These are phyloP conservation scores for Syngnathoides biaculeatus DNA, from an alignment of 2,113 vertebrate genomes.

Conservation along the genomic window DNA sequence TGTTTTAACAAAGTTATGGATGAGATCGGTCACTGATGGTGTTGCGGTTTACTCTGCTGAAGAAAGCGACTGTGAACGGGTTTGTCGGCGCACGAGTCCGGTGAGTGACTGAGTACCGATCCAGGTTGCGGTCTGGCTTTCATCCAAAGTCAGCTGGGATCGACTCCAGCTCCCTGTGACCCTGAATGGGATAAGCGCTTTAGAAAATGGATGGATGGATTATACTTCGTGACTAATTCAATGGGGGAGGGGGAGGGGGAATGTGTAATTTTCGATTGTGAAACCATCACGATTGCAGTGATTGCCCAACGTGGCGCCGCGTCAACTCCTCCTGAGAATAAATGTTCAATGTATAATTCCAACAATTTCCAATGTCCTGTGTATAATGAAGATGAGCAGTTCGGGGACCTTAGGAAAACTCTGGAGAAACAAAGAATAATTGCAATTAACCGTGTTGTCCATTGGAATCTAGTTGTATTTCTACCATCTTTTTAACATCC, in stretches of 20 bases:
- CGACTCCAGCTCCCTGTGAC: neutral
- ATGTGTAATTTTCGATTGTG: neutral
- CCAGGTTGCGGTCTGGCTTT: neutral
- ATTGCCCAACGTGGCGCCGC: neutral
- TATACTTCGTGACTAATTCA: neutral
- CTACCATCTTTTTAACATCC: constrained; percentile 3
- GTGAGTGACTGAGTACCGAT: neutral
- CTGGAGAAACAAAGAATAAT: neutral
- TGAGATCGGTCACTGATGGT: neutral
- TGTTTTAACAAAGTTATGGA: neutral
- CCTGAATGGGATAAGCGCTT: neutral
- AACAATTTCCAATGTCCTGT: neutral
- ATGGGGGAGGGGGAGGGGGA: no score
- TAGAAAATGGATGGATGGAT: neutral
- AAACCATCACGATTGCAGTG: neutral
- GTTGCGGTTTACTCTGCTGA: neutral
- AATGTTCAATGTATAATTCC: neutral
- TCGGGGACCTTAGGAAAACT: neutral
- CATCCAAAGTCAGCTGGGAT: neutral
- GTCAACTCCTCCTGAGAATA: neutral
- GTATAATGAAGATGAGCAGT: neutral
- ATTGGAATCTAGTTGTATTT: constrained; percentile 20
- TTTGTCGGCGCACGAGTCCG: neutral
- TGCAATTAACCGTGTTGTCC: constrained; percentile 6
- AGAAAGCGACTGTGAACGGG: neutral